These are phyloP conservation scores for Sphenopsis melanotis DNA, from an alignment of 2,797 vertebrate genomes.

Conservation along the genomic window DNA sequence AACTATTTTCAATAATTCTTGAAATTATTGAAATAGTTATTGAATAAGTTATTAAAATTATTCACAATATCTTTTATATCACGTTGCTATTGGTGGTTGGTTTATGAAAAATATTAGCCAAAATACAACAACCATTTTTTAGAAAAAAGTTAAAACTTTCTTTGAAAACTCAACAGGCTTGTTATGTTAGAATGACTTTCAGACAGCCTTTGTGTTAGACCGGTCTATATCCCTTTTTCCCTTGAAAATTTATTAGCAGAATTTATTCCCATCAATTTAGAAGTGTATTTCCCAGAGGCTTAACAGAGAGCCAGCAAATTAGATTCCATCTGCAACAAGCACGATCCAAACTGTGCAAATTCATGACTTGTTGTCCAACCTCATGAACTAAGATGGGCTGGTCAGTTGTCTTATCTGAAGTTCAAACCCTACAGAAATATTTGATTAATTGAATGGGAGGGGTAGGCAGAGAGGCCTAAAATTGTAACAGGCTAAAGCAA, in stretches of 20 bases:
- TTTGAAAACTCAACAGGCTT: background rate
- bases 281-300: background rate
- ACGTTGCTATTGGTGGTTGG: rapidly evolving
- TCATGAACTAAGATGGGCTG: background rate
- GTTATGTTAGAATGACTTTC: background rate
- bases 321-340: background rate
- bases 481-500: background rate
- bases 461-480: background rate
- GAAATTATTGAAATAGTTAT: background rate
- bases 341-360: background rate
- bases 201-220: background rate
- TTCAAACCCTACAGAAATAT: background rate
- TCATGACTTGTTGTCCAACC: background rate
- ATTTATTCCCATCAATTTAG: background rate
- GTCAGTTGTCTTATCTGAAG: background rate
- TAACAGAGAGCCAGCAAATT: background rate
- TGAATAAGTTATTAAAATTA: background rate
- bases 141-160: background rate
- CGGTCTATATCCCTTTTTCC: background rate
- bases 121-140: background rate
- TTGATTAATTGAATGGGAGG: background rate
- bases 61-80: background rate
- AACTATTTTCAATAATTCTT: background rate
- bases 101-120: background rate
- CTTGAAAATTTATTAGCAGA: background rate